phyloP scores from a whole-genome alignment of 2,797 vertebrate genomes.

The Pampus argenteus region DNA sequence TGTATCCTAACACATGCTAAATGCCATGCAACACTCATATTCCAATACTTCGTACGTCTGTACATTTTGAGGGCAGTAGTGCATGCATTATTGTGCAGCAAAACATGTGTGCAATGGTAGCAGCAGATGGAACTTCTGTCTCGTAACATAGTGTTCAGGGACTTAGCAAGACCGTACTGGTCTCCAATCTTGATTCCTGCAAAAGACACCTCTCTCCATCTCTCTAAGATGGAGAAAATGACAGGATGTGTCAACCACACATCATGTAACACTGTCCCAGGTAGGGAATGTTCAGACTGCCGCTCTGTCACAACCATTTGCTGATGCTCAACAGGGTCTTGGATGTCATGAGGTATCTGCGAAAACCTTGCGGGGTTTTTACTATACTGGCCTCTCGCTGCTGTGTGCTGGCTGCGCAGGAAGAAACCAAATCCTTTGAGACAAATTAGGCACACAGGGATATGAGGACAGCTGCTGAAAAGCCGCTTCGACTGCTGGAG shows the following conservation, averaged over 20 bases:
- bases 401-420: slow-evolving; percentile 39
- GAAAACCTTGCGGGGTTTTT: slow-evolving; percentile 58
- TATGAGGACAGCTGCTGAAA: slow-evolving; percentile 67
- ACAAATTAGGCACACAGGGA: slow-evolving; percentile 52
- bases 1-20: slow-evolving; percentile 23
- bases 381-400: slow-evolving; percentile 28
- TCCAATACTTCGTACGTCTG: slow-evolving; percentile 32
- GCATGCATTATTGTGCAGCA: slow-evolving; percentile 20
- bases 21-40: slow-evolving; percentile 24
- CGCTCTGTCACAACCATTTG: slow-evolving; percentile 57
- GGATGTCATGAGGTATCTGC: slow-evolving; percentile 47
- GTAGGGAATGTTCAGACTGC: slow-evolving; percentile 51
- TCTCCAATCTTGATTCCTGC: slow-evolving; percentile 37
- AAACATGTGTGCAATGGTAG: not conserved
- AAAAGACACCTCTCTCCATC: slow-evolving; percentile 17
- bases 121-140: not conserved
- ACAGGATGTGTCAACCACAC: slow-evolving; percentile 62
- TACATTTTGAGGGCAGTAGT: slow-evolving; percentile 26
- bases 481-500: slow-evolving; percentile 37
- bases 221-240: slow-evolving; percentile 57
- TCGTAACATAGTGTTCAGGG: slow-evolving; percentile 37
- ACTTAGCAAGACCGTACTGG: slow-evolving; percentile 31
- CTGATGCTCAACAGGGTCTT: slow-evolving; percentile 27
- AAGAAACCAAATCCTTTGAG: slow-evolving; percentile 59
- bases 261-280: slow-evolving; percentile 58